Base-by-base conservation (phyloP, 2,113 vertebrate genomes). In the Plotosus lineatus region DNA sequence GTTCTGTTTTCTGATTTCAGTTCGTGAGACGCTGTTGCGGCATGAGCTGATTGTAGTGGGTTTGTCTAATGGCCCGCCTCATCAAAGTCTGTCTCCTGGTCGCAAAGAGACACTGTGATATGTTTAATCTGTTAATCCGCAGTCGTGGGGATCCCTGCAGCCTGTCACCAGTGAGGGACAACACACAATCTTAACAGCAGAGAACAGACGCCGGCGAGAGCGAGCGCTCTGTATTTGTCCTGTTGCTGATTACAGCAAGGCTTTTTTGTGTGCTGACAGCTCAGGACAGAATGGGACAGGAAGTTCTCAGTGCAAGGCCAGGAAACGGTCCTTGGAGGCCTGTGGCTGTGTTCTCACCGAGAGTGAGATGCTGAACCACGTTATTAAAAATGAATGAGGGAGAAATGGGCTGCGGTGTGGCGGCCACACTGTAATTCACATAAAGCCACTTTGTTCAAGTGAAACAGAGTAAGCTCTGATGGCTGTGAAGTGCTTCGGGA, bases 381-480 rank as follows among this genome's bases (percentile, higher is more conserved):
- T 58, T 80, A 79, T 82, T 80, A 80, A 85, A 85, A 80, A 85
- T 80, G 84, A 69, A 85, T 77, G 73, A 77, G 48, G 28, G 12
- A 75, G 63, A 80, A 82, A 82, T 65, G 65, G 56, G 48, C 58
- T 61, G 74, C 77, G 69, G 23, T 19, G 26, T 85, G 76, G 80
- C 42, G 55, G 80, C 77, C 46, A 77, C 46, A 55, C 12, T 81
- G 68, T 26, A 36, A 51, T 77, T 56, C 68, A 55, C 84, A 72
- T 40, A 53, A 44, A 58, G n/a, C 65, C 77, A 79, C 12, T 72
- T 66, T 51, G 19, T 65, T 14, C 50, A 19, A 75, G 53, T 77
- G 42, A 46, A 82, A 75, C 79, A 51, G 77, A 82, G 77, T 78
- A 82, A 82, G 36, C 28, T 61, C 36, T 51, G 55, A 26, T 28